Conservation (phyloP, 2,113 vertebrate species). For the Camelus dromedarius region DNA sequence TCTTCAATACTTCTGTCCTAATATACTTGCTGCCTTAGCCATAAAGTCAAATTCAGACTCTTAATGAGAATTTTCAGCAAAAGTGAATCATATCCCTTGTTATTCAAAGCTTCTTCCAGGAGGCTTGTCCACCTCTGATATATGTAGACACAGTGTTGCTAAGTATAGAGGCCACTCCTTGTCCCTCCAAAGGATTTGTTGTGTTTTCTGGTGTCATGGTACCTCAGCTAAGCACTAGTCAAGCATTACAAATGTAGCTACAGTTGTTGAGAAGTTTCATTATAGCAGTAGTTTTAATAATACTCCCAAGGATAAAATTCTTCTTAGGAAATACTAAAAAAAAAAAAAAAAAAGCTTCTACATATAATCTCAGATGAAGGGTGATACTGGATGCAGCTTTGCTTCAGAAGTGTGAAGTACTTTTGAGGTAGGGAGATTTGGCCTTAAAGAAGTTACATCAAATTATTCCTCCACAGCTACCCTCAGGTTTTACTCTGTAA, state of each 20-base stretch:
- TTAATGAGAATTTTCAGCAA: conserved; percentile 14
- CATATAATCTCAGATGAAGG: conserved; percentile 50
- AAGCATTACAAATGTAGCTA: conserved; percentile 44
- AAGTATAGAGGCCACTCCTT: conserved; percentile 55
- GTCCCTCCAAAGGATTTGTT: conserved; percentile 64
- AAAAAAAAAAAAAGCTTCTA: not conserved
- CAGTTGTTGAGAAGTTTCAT: conserved; percentile 56
- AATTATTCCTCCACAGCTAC: not conserved
- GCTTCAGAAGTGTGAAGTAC: not conserved
- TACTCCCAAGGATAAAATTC: conserved; percentile 25
- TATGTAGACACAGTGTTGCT: conserved; percentile 44
- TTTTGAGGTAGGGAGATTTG: not conserved
- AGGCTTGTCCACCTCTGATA: not conserved
- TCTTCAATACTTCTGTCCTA: not conserved
- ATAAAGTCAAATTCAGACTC: not conserved
- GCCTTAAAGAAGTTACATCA: conserved; percentile 4
- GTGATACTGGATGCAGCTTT: conserved; percentile 23
- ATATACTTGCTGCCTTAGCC: not conserved
- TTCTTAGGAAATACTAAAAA: conserved; percentile 25
- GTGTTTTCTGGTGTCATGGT: conserved; percentile 77
- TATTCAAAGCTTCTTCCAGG: conserved; percentile 33
- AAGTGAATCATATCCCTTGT: not conserved
- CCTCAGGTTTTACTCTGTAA: not conserved
- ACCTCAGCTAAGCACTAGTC: conserved; percentile 30
- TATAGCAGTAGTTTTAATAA: conserved; percentile 36